Conservation (phyloP, 2,113 vertebrate species). For the Syngnathus floridae region DNA sequence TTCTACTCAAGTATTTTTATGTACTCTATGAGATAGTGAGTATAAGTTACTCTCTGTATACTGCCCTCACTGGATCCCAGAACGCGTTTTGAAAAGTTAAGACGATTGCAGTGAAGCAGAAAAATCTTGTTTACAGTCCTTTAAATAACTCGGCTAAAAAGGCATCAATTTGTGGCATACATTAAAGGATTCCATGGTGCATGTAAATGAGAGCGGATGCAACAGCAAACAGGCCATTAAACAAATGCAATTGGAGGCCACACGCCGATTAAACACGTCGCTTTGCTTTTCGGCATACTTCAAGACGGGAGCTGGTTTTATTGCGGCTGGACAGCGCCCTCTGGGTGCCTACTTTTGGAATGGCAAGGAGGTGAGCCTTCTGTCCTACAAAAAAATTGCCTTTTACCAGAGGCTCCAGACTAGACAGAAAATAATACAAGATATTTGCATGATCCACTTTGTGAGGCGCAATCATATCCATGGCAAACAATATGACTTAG, state of each 20-base stretch:
- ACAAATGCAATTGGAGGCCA: conserved; percentile 38
- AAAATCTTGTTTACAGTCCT: neutral
- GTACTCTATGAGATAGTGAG: neutral
- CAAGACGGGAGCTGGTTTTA: neutral
- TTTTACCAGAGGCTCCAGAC: too few species aligned
- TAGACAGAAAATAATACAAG: neutral
- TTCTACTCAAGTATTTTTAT: too few species aligned
- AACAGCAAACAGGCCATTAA: conserved; percentile 55
- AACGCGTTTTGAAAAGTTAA: too few species aligned
- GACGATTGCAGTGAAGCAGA: neutral
- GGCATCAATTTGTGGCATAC: conserved; percentile 55
- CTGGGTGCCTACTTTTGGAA: conserved; percentile 12
- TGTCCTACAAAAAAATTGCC: neutral
- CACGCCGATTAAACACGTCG: conserved; percentile 31
- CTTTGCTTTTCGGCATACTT: conserved; percentile 14
- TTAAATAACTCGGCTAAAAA: conserved; percentile 10
- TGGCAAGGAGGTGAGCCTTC: neutral
- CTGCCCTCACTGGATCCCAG: neutral
- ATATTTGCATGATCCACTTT: neutral
- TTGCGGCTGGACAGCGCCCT: conserved; percentile 32
- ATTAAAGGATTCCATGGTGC: conserved; percentile 40
- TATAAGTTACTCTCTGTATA: neutral
- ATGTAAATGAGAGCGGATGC: conserved; percentile 51
- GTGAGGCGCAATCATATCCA: neutral
- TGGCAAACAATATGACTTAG: neutral